Evolutionary conservation across 1,140 invertebrate genomes (phyloP).

Genomic region (Euwallacea similis): DNA sequence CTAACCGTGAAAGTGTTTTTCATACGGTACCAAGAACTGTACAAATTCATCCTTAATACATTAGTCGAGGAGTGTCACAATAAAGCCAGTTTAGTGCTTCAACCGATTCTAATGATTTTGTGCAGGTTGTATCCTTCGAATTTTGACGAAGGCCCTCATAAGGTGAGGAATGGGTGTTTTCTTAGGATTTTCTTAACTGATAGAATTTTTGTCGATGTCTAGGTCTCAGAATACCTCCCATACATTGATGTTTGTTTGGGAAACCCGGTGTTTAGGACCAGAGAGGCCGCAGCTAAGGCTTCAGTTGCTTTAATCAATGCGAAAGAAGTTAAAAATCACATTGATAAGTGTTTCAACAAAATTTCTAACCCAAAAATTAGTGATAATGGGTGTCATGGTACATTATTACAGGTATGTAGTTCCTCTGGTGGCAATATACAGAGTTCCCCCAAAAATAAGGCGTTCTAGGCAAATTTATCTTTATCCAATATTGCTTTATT

Average conservation of each 20-base stretch:
- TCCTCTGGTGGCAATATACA: too few species aligned
- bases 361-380: conserved; percentile 40
- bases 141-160: conserved; percentile 61
- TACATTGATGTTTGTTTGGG: conserved; percentile 58
- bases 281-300: conserved; percentile 69
- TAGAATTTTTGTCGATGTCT: conserved; percentile 38
- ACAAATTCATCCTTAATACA: conserved; percentile 75
- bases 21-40: conserved; percentile 76
- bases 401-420: conserved; percentile 59
- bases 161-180: conserved; percentile 55
- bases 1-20: conserved; percentile 83
- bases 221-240: conserved; percentile 54
- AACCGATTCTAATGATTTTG: conserved; percentile 79
- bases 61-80: conserved; percentile 58
- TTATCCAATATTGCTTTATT: too few species aligned
- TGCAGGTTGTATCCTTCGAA: conserved; percentile 76
- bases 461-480: too few species aligned
- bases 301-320: conserved; percentile 63
- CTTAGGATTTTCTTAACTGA: neutral
- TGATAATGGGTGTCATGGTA: conserved; percentile 60
- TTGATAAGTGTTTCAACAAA: conserved; percentile 49
- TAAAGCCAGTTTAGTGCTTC: conserved; percentile 58
- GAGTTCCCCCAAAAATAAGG: too few species aligned
- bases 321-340: conserved; percentile 44
- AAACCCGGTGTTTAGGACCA: conserved; percentile 64